Evolutionary conservation across 2,113 vertebrate species (phyloP), one percentile per base, ranked within the genome.

Genomic region (Chunga burmeisteri): DNA sequence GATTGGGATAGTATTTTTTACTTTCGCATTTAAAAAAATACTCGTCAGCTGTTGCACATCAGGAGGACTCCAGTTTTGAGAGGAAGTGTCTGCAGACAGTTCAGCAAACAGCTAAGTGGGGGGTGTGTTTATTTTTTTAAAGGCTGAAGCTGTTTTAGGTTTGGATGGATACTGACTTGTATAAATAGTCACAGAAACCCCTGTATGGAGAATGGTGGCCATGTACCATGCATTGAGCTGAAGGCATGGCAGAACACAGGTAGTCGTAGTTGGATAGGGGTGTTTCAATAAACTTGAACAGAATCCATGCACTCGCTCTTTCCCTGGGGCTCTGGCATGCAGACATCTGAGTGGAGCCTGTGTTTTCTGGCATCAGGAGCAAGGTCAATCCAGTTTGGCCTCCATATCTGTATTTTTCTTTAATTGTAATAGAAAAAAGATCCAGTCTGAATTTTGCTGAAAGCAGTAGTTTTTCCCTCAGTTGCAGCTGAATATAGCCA

Each of bases 311-410:
- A 1, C 56, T 73, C 11, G 4, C 38, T 85, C 32, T 72, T 87
- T 94, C 86, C 78, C 87, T 6, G 7, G 79, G 32, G 22, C 81
- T 81, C 86, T 92, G 94, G 93, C 93, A 88, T 38, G 34, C 81
- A 36, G 89, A 49, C 61, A 71, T 78, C 88, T 34, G 38, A 36
- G 58, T 4, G 13, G 34, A 74, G 70, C 58, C 81, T 88, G 72
- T n/a, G 83, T 93, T 94, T 95, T 75, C 92, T 96, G 96, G 85
- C 90, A 89, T 32, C 40, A 59, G 59, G 15, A 96, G 36, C 72
- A 78, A 86, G 87, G 80, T 70, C 90, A 82, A 17, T 29, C 63
- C 68, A 63, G 65, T 81, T 77, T 84, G 86, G 79, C 86, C 63
- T 66, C 10, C 6, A 13, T 55, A 17, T 32, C 26, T 21, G 18